Evolutionary conservation across 2,888 invertebrate species (phyloP).

Genomic region (Yponomeuta sedellus): DNA sequence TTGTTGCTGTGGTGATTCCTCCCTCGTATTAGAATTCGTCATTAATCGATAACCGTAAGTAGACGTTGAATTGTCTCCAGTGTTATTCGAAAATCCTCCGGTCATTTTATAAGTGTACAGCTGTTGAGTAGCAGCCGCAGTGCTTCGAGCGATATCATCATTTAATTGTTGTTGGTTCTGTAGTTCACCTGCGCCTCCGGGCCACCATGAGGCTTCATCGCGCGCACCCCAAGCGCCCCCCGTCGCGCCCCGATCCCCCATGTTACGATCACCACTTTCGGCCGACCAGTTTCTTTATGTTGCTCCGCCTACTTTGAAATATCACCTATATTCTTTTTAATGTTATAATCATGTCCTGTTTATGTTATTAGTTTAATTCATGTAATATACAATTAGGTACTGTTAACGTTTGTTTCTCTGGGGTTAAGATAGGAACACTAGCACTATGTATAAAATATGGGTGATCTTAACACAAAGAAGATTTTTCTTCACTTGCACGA

Average conservation of each 20-base stretch:
- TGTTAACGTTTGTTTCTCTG: not conserved
- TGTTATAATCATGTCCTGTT: constrained; percentile 43
- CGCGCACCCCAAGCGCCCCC: constrained; percentile 77
- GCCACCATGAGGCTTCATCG: constrained; percentile 76
- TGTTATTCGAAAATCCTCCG: constrained; percentile 85
- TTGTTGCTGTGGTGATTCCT: constrained; percentile 64
- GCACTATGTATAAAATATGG: constrained; percentile 33
- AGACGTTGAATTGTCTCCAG: constrained; percentile 79
- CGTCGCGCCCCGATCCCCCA: constrained; percentile 73
- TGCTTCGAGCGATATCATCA: constrained; percentile 66
- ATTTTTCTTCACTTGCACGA: constrained; percentile 43
- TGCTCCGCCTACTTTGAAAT: constrained; percentile 41
- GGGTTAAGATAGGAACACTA: constrained; percentile 24
- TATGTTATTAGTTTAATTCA: constrained; percentile 22
- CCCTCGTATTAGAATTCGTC: constrained; percentile 75
- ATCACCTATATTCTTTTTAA: constrained; percentile 34
- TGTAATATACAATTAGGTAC: not conserved
- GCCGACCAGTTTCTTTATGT: constrained; percentile 67
- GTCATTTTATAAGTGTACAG: constrained; percentile 92
- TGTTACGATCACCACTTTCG: constrained; percentile 61
- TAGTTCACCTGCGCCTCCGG: constrained; percentile 66
- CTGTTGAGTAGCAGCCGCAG: constrained; percentile 78
- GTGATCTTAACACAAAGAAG: constrained; percentile 59
- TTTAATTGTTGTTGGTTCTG: constrained; percentile 66
- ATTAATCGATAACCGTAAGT: constrained; percentile 83